These are phyloP conservation scores for Thamnophis elegans DNA, from an alignment of 2,797 vertebrate species.

Conservation along the genomic window DNA sequence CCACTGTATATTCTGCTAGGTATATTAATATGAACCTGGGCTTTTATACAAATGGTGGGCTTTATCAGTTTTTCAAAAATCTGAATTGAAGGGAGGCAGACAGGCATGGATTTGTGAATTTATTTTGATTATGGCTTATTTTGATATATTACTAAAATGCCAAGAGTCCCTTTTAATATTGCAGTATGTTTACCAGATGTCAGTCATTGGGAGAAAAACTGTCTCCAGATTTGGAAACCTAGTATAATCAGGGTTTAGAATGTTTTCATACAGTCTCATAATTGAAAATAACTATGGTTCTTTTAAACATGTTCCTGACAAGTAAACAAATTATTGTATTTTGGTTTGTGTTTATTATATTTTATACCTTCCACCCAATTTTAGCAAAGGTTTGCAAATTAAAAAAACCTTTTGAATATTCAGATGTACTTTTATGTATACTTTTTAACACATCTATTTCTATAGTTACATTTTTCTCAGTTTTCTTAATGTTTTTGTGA, in stretches of 20 bases:
- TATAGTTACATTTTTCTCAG: background rate
- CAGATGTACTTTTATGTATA: background rate
- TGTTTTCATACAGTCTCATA: background rate
- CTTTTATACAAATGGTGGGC: background rate
- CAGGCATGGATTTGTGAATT: background rate
- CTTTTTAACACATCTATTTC: background rate
- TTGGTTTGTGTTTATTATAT: background rate
- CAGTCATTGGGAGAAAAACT: background rate
- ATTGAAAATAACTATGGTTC: background rate
- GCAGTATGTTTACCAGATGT: too few relatives aligned
- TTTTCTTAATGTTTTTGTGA: background rate
- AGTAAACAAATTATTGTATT: background rate
- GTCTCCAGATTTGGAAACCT: background rate
- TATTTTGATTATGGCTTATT: background rate
- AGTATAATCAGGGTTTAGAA: background rate
- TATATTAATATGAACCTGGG: background rate
- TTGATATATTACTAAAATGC: background rate
- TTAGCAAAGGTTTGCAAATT: background rate
- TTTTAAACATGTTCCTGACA: background rate
- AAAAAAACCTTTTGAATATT: background rate
- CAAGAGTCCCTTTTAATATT: background rate
- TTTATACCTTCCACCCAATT: background rate
- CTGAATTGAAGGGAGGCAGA: background rate
- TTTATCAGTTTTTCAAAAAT: background rate
- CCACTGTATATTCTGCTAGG: background rate